Evolutionary conservation across 2,888 invertebrate species (phyloP).

Genomic region (Mermis nigrescens): DNA sequence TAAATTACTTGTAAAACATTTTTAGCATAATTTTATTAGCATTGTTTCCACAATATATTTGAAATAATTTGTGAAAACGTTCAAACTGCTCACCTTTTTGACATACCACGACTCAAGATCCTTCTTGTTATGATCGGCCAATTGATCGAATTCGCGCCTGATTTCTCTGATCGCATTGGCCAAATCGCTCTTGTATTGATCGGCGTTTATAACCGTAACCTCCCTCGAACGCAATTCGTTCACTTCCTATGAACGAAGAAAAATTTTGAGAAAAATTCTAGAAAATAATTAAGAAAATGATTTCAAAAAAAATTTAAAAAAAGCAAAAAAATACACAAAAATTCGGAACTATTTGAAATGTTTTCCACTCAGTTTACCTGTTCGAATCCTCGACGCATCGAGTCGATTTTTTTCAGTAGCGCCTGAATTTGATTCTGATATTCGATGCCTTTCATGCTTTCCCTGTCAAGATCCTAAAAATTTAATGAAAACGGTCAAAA

Average conservation of each 20-base stretch:
- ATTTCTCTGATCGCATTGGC: constrained; percentile 39
- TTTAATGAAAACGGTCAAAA: not conserved
- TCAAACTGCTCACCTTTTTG: constrained; percentile 36
- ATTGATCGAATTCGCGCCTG: constrained; percentile 38
- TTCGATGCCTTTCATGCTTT: constrained; percentile 38
- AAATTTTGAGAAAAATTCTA: no score
- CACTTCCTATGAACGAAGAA: constrained; percentile 31
- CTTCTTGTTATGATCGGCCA: constrained; percentile 34
- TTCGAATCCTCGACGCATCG: constrained; percentile 38
- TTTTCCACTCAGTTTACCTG: constrained; percentile 35
- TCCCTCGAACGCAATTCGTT: constrained; percentile 39
- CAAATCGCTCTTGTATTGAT: constrained; percentile 41
- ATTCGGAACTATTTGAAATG: not conserved
- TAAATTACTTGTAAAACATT: no score
- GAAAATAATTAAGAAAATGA: no score
- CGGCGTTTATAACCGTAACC: constrained; percentile 39
- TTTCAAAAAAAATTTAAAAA: no score
- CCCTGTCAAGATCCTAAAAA: constrained; percentile 37
- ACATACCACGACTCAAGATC: constrained; percentile 40
- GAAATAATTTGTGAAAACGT: no score
- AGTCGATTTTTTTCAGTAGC: constrained; percentile 38
- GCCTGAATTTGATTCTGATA: constrained; percentile 39
- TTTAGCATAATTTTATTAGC: no score
- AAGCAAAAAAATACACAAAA: no score
- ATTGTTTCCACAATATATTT: no score